phyloP scores from a whole-genome alignment of 2,797 vertebrate genomes.

The Clarias pachynema region DNA sequence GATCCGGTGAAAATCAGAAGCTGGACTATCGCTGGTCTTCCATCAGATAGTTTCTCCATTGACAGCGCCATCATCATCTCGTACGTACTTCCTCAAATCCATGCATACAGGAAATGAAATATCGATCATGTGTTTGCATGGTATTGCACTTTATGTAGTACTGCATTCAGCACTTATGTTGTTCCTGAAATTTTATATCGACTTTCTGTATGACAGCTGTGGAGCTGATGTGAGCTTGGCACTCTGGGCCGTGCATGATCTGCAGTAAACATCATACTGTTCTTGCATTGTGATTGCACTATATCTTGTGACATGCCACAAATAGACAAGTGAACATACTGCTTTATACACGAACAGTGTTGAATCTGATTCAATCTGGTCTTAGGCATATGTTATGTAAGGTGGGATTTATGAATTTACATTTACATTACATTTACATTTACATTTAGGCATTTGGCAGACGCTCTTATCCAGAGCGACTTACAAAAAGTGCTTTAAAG shows the following conservation, averaged over 20 bases:
- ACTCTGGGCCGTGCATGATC: not conserved
- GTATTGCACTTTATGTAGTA: not conserved
- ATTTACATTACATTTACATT: too few relatives aligned
- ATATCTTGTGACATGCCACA: not conserved
- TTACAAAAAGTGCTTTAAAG: too few relatives aligned
- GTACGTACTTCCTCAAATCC: constrained; percentile 70
- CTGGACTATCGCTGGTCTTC: constrained; percentile 90
- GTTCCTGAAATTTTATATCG: not conserved
- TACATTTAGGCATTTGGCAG: too few relatives aligned
- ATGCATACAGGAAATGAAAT: not conserved
- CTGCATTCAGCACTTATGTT: not conserved
- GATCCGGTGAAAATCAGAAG: constrained; percentile 84
- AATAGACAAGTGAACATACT: not conserved
- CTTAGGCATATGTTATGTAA: too few relatives aligned
- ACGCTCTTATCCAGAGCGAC: too few relatives aligned
- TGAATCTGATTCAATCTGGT: not conserved
- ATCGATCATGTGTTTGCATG: too few relatives aligned
- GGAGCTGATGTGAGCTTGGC: not conserved
- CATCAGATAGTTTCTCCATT: constrained; percentile 88
- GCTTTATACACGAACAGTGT: not conserved
- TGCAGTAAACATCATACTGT: not conserved
- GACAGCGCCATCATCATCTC: constrained; percentile 90
- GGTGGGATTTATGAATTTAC: too few relatives aligned
- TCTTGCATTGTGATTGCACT: not conserved
- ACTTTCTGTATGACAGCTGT: not conserved